These are phyloP conservation scores for Melanotaenia boesemani DNA, from an alignment of 2,797 vertebrate species.

Conservation along the genomic window DNA sequence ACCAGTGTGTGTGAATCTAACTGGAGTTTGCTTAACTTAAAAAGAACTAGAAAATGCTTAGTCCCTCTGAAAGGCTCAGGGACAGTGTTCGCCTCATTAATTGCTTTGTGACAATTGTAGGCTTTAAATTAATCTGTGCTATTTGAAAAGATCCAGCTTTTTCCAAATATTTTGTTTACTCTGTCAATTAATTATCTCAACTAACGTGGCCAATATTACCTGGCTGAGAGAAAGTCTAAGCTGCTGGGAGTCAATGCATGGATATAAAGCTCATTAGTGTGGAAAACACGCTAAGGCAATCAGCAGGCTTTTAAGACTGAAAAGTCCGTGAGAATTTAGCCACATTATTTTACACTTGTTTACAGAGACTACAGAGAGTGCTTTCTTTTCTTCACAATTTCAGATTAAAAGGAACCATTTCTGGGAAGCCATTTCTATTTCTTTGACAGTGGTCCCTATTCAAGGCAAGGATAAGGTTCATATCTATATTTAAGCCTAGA, in stretches of 20 bases:
- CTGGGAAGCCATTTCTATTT: constrained; percentile 63
- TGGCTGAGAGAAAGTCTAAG: constrained; percentile 43
- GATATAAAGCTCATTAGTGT: constrained; percentile 54
- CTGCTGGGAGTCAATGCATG: constrained; percentile 38
- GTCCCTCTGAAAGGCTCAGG: constrained; percentile 24
- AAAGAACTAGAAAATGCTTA: constrained; percentile 25
- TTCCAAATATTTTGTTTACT: constrained; percentile 59
- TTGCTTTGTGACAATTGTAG: constrained; percentile 56
- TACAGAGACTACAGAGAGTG: constrained; percentile 19
- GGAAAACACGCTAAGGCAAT: constrained; percentile 53
- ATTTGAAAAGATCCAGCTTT: constrained; percentile 43
- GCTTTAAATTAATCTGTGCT: constrained; percentile 54
- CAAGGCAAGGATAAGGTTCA: constrained; percentile 68
- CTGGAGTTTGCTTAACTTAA: constrained; percentile 31
- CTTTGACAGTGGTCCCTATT: constrained; percentile 61
- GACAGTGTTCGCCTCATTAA: constrained; percentile 57
- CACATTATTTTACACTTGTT: constrained; percentile 47
- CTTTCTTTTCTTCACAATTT: constrained; percentile 49
- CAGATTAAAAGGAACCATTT: constrained; percentile 60
- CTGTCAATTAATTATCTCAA: constrained; percentile 60
- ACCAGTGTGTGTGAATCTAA: constrained; percentile 48
- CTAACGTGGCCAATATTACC: constrained; percentile 39
- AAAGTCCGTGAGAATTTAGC: constrained; percentile 50
- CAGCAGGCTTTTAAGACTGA: constrained; percentile 45
- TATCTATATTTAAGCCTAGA: constrained; percentile 72